phyloP scores from a whole-genome alignment of 1,140 invertebrate species.

The Proales similis region DNA sequence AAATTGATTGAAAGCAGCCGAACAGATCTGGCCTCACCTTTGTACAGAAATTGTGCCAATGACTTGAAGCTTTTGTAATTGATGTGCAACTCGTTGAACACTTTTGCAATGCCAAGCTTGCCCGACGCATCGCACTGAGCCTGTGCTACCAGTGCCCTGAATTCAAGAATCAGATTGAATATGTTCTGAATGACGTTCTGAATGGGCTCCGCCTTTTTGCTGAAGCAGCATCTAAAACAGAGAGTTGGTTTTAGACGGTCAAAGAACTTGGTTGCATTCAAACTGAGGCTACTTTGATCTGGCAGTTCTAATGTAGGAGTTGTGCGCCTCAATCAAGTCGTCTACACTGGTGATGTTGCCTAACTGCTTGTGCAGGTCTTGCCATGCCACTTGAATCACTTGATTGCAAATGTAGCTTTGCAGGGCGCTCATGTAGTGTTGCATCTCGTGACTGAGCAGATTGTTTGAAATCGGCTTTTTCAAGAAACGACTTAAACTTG shows the following conservation, averaged over 20 bases:
- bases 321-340: slow-evolving; percentile 4
- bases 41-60: slow-evolving; percentile 15
- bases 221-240: slow-evolving; percentile 26
- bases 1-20: neutral
- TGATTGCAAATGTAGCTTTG: slow-evolving; percentile 32
- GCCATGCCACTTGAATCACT: slow-evolving; percentile 36
- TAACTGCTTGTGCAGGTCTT: slow-evolving; percentile 1
- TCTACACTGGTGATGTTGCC: slow-evolving; percentile 19
- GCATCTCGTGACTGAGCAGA: slow-evolving; percentile 27
- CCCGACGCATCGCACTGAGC: neutral
- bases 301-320: slow-evolving; percentile 19
- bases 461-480: neutral
- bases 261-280: too few species aligned
- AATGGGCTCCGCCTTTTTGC: neutral
- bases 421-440: slow-evolving; percentile 22
- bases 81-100: neutral
- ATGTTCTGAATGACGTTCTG: slow-evolving; percentile 17
- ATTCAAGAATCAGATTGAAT: slow-evolving; percentile 33
- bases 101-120: slow-evolving; percentile 13
- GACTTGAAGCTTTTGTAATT: slow-evolving; percentile 27
- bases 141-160: neutral
- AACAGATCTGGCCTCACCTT: slow-evolving; percentile 3
- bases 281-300: neutral
- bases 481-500: neutral
- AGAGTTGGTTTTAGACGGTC: too few species aligned